Evolutionary conservation across 30 jellyfish, hydroid and myxozoan genomes (phyloP).

Genomic region (Sanderia malayensis): DNA sequence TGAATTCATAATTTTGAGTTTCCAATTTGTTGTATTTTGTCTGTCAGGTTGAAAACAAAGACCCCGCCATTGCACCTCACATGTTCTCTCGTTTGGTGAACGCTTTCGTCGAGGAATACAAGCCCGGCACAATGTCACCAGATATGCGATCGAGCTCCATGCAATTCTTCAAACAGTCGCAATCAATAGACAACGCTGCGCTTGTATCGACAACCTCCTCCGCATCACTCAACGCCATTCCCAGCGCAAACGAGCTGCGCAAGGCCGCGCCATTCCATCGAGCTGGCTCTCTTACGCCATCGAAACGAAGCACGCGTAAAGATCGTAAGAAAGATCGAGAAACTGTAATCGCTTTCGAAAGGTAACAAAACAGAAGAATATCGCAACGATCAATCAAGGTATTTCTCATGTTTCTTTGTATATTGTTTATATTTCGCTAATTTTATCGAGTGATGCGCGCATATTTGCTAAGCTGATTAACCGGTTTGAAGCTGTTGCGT

Average conservation of each 20-base stretch:
- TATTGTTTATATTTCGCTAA: too few relatives aligned
- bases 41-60: slow-evolving; percentile 1
- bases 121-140: slow-evolving; percentile 64
- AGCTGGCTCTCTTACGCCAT: slow-evolving; percentile 65
- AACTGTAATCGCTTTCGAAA: neutral
- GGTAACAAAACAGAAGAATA: slow-evolving; percentile 43
- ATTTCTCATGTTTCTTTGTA: too few relatives aligned
- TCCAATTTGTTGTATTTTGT: too few relatives aligned
- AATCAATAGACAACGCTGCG: slow-evolving; percentile 65
- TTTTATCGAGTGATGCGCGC: too few relatives aligned
- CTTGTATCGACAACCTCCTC: slow-evolving; percentile 46
- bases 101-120: slow-evolving; percentile 69
- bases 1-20: too few relatives aligned
- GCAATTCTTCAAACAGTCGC: slow-evolving; percentile 67
- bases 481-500: too few relatives aligned
- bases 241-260: slow-evolving; percentile 41
- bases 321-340: slow-evolving; percentile 12
- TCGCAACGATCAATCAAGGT: too few relatives aligned
- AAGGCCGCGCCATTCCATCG: slow-evolving; percentile 49
- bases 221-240: slow-evolving; percentile 80
- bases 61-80: slow-evolving; percentile 91
- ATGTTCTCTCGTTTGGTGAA: slow-evolving; percentile 89
- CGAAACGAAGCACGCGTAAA: slow-evolving; percentile 24
- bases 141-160: slow-evolving; percentile 87
- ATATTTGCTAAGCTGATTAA: too few relatives aligned